These are phyloP conservation scores for Limenitis camilla DNA, from an alignment of 2,888 invertebrate genomes.

Conservation along the genomic window DNA sequence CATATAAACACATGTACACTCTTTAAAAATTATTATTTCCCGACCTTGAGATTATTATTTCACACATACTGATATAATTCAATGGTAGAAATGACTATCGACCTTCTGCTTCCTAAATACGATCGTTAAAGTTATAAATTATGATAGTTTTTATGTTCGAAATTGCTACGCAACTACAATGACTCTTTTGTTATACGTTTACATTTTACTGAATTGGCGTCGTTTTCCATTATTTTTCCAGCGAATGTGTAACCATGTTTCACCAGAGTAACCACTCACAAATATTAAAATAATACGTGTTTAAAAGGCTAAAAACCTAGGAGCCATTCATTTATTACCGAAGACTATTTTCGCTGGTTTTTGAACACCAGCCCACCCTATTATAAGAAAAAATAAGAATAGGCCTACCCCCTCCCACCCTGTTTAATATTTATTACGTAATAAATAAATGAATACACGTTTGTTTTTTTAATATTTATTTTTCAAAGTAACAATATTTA, in stretches of 20 bases:
- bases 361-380: too few species aligned
- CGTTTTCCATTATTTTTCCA: not conserved
- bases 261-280: not conserved
- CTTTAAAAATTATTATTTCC: not conserved
- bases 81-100: not conserved
- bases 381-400: too few species aligned
- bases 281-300: too few species aligned
- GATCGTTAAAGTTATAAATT: slow-evolving; percentile 10
- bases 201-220: slow-evolving; percentile 1
- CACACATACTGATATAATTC: not conserved
- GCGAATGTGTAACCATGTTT: not conserved
- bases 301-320: too few species aligned
- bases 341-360: too few species aligned
- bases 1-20: too few species aligned
- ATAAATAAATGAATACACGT: too few species aligned
- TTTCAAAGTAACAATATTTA: too few species aligned
- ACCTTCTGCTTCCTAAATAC: slow-evolving; percentile 14
- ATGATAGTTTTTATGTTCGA: slow-evolving; percentile 6
- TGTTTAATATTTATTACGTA: too few species aligned
- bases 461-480: too few species aligned
- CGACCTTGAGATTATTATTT: not conserved
- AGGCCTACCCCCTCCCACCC: too few species aligned
- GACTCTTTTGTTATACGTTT: slow-evolving; percentile 5
- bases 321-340: too few species aligned
- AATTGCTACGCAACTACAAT: slow-evolving; percentile 10